Evolutionary conservation across 2,113 vertebrate species (phyloP).

Genomic region (Cricetomys ansorgei): DNA sequence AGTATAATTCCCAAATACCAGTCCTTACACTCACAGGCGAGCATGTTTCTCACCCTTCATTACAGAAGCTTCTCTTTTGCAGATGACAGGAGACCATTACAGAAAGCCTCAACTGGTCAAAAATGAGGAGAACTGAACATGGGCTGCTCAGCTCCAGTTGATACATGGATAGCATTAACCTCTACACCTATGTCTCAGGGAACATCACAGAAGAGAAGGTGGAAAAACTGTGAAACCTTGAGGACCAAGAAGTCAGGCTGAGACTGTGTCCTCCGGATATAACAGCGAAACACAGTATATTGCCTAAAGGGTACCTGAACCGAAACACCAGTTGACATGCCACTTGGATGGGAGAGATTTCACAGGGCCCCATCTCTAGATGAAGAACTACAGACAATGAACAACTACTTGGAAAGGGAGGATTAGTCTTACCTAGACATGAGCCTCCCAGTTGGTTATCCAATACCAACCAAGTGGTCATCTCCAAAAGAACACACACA

Average conservation of each 20-base stretch:
- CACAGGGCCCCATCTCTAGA: fast-evolving
- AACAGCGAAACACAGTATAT: neutral
- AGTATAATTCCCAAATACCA: neutral
- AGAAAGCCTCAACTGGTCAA: neutral
- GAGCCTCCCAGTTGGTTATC: too few relatives aligned
- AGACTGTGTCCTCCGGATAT: neutral
- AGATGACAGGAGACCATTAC: neutral
- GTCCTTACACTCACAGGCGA: neutral
- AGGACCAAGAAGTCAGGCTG: neutral
- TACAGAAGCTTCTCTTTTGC: neutral
- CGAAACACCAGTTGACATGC: neutral
- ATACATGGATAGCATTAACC: neutral
- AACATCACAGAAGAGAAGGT: neutral
- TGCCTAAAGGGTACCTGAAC: neutral
- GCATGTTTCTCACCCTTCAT: neutral
- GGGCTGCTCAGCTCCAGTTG: neutral
- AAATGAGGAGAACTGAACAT: neutral
- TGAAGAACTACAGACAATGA: neutral
- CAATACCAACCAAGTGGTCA: neutral
- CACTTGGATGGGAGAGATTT: neutral
- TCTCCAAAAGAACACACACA: neutral
- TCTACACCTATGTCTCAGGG: neutral
- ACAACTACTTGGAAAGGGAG: neutral
- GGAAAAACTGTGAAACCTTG: neutral
- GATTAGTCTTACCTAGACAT: neutral